Evolutionary conservation across 2,888 invertebrate genomes (phyloP).

Genomic region (Amiota minor): DNA sequence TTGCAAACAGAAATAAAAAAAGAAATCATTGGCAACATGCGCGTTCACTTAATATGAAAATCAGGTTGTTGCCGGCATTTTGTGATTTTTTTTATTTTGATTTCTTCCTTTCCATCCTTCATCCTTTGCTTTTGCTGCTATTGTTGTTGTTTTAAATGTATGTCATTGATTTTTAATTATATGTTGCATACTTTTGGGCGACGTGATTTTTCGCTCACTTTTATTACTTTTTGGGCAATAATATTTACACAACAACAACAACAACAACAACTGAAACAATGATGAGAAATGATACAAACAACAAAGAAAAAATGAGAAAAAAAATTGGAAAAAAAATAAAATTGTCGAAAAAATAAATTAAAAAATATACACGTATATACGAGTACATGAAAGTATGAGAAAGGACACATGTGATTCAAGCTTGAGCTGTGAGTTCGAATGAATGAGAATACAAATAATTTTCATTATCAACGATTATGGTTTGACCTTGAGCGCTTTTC

Average conservation of each 20-base stretch:
- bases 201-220: conserved; percentile 35
- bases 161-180: conserved; percentile 73
- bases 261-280: conserved; percentile 26
- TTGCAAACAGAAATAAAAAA: conserved; percentile 23
- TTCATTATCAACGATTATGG: conserved; percentile 72
- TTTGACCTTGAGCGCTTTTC: conserved; percentile 66
- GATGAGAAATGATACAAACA: conserved; percentile 25
- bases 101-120: neutral
- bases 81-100: neutral
- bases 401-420: too few species aligned
- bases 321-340: conserved; percentile 53
- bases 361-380: conserved; percentile 11
- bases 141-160: conserved; percentile 41
- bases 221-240: conserved; percentile 58
- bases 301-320: conserved; percentile 46
- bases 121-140: neutral
- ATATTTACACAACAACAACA: conserved; percentile 58
- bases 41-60: conserved; percentile 20
- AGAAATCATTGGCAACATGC: conserved; percentile 5
- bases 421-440: neutral
- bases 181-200: conserved; percentile 63
- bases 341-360: conserved; percentile 53
- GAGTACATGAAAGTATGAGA: too few species aligned
- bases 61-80: conserved; percentile 27
- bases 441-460: conserved; percentile 56